Percentiles rank a stretch among this genome's conserved stretches.
phyloP scores from a whole-genome alignment of 1,140 invertebrate genomes.

The Ostrea edulis region DNA sequence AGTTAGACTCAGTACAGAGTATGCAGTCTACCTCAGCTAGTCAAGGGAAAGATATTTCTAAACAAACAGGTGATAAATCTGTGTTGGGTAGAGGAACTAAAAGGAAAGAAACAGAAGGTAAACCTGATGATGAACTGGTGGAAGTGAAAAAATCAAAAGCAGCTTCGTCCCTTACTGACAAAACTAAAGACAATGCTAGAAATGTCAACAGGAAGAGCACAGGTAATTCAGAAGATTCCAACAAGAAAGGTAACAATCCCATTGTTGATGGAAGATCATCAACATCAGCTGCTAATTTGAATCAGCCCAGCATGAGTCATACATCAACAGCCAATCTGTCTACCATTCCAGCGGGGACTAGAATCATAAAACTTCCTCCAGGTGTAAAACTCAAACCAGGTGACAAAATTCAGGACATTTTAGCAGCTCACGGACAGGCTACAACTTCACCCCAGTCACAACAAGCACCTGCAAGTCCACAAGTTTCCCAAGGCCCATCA shows the following conservation, averaged over 20 bases:
- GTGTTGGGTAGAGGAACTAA: neutral
- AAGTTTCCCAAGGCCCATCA: neutral
- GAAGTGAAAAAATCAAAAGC: neutral
- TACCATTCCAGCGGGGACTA: neutral
- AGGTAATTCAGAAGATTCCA: neutral
- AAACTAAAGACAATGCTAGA: neutral
- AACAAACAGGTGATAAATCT: neutral
- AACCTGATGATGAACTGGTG: neutral
- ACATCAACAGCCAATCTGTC: neutral
- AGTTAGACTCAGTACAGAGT: neutral
- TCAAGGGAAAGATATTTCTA: neutral
- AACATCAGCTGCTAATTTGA: neutral
- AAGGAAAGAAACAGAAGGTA: neutral
- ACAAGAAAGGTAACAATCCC: neutral
- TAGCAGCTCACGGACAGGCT: neutral
- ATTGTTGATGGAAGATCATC: neutral
- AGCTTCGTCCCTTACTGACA: neutral
- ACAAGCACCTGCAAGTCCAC: neutral
- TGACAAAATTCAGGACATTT: constrained; percentile 28
- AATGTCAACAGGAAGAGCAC: neutral
- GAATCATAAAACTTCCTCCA: constrained; percentile 32
- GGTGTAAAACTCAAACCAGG: constrained; percentile 34
- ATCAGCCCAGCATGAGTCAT: constrained; percentile 6
- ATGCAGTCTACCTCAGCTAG: neutral
- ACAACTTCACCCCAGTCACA: neutral